phyloP scores from a whole-genome alignment of 2,113 vertebrate species.

The Platysteira castanea region DNA sequence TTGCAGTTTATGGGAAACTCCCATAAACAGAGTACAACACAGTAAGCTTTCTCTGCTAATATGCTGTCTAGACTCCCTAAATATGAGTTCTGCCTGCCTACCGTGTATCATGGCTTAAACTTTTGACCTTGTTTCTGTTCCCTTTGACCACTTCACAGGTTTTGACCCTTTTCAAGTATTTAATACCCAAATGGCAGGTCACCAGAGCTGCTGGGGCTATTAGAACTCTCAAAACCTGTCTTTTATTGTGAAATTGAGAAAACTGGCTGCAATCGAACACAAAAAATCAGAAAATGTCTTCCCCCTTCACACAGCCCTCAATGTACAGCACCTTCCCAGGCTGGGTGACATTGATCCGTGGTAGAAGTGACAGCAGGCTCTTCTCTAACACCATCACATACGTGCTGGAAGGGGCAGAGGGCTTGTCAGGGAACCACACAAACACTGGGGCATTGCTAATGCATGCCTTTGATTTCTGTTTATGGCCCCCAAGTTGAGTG shows the following conservation, averaged over 20 bases:
- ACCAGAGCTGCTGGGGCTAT: not conserved
- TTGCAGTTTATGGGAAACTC: conserved; percentile 59
- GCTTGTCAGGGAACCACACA: not conserved
- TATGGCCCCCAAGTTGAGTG: conserved; percentile 57
- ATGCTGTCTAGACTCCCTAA: conserved; percentile 69
- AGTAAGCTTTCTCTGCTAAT: conserved; percentile 57
- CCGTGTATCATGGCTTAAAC: conserved; percentile 41
- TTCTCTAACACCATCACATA: conserved; percentile 5
- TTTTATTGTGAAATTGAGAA: not conserved
- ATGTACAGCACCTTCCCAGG: not conserved
- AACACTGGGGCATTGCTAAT: conserved; percentile 31
- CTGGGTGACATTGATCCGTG: not conserved
- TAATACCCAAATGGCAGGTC: conserved; percentile 34
- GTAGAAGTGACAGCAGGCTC: conserved; percentile 24
- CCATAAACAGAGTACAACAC: conserved; percentile 48
- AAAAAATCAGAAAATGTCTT: not conserved
- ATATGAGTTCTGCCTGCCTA: conserved; percentile 55
- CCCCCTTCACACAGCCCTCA: not conserved
- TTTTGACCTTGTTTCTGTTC: conserved; percentile 65
- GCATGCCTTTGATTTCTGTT: conserved; percentile 71
- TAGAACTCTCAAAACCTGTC: not conserved
- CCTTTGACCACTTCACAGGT: conserved; percentile 37
- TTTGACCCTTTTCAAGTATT: conserved; percentile 27
- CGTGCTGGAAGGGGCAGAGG: conserved; percentile 4
- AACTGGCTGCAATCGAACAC: not conserved